Base-by-base conservation (phyloP, 2,888 invertebrate genomes). In the Ophioninae sp. region DNA sequence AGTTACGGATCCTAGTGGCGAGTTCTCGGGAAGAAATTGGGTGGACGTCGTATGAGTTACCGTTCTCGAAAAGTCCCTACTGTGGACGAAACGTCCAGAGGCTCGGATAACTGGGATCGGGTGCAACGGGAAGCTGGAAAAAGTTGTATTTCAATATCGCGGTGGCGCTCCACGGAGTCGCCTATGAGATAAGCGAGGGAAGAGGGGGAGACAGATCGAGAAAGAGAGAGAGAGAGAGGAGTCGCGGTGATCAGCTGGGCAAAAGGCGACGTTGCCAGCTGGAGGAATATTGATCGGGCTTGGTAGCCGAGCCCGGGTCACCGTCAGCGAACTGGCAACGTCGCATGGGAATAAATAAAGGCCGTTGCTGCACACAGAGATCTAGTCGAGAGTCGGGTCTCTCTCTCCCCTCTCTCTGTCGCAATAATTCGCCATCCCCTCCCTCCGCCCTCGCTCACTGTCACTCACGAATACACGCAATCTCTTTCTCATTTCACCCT, bases 251-350 rank as follows among this genome's bases (percentile, higher is more conserved):
- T 90, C 89, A 91, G 91, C 91, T 91, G 91, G 88, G 89, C 87
- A 84, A 76, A 64, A 41, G 20, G 87, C 91, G 41, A 17, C 75
- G 91, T 90, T 91, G 91, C 88, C 91, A 70, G 67, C 73, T 87
- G 84, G 78, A 62, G 17, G 41, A 62, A 84, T 82, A 84, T 84
- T 85, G 88, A 89, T 87, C 88, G 86, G 88, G 81, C 87, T 85
- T 81, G 81, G 67, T 21, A 76, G 84, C 79, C 85, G 77, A 74
- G 85, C 77, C 81, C 79, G 87, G 90, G 91, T 91, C 91, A 91
- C 91, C 91, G 86, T 87, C 74, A 83, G 30, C 81, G 82, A 89
- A 83, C 87, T 72, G 92, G 89, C 91, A 92, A 91, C 91, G 78
- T 70, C 81, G 92, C 87, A 62, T 70, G 64, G 78, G 78, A 78